Conservation (phyloP, 2,888 invertebrate species). For the Rambutsinella grinnellia region DNA sequence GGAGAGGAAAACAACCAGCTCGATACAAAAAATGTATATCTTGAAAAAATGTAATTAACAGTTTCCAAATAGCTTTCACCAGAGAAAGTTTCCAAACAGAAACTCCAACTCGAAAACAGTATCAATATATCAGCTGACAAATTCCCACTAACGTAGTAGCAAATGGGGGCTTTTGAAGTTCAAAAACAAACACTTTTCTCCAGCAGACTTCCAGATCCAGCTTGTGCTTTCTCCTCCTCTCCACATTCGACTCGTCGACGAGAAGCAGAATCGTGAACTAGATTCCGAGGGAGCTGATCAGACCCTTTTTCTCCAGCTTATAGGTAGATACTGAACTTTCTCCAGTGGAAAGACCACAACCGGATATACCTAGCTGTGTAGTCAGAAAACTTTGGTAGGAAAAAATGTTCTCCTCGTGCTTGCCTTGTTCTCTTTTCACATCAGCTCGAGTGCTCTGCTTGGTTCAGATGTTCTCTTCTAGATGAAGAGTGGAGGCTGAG, state of each 20-base stretch:
- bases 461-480: too few relatives aligned
- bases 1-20: too few relatives aligned
- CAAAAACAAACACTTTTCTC: not conserved
- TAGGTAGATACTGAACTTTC: not conserved
- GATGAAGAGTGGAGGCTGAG: too few relatives aligned
- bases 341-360: not conserved
- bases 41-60: too few relatives aligned
- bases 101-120: not conserved
- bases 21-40: too few relatives aligned
- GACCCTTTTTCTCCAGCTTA: constrained; percentile 40
- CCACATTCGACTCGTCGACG: constrained; percentile 31
- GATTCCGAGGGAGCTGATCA: constrained; percentile 44
- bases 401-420: too few relatives aligned
- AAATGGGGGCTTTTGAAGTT: not conserved
- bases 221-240: constrained; percentile 2
- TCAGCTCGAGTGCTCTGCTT: too few relatives aligned
- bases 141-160: constrained; percentile 50
- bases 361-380: too few relatives aligned
- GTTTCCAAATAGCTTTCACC: too few relatives aligned
- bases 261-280: constrained; percentile 42
- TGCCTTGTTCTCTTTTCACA: too few relatives aligned
- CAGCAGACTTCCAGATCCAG: not conserved
- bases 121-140: constrained; percentile 43
- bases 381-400: too few relatives aligned
- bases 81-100: too few relatives aligned